These are phyloP conservation scores for Rhynchophorus ferrugineus DNA, from an alignment of 1,140 invertebrate species.

Conservation along the genomic window DNA sequence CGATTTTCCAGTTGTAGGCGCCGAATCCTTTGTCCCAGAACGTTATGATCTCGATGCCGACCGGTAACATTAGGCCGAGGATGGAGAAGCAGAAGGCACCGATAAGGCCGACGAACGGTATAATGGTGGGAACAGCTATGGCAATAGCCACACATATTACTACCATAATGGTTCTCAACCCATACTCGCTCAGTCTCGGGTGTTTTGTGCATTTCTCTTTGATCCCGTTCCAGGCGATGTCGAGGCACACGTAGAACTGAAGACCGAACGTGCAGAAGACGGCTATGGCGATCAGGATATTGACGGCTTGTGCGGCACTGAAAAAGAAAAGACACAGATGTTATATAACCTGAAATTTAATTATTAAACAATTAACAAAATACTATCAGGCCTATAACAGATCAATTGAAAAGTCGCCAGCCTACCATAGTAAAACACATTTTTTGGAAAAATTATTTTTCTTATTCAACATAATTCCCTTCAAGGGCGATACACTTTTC, in stretches of 20 bases:
- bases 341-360: too few relatives aligned
- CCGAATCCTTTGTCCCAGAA: conserved; percentile 72
- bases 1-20: conserved; percentile 58
- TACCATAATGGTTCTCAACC: conserved; percentile 59
- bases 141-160: conserved; percentile 69
- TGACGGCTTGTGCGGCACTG: conserved; percentile 78
- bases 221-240: conserved; percentile 67
- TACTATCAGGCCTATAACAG: too few relatives aligned
- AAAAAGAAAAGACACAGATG: conserved; percentile 29
- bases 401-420: too few relatives aligned
- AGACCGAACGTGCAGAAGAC: conserved; percentile 92
- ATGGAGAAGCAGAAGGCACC: conserved; percentile 92
- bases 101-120: conserved; percentile 85
- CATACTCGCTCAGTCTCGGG: conserved; percentile 66
- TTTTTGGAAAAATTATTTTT: too few relatives aligned
- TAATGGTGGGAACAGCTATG: conserved; percentile 78
- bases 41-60: conserved; percentile 76
- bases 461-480: too few relatives aligned
- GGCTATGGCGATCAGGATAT: conserved; percentile 77
- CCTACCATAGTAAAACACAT: too few relatives aligned
- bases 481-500: too few relatives aligned
- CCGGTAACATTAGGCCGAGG: conserved; percentile 85
- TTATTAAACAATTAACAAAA: too few relatives aligned
- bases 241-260: conserved; percentile 90
- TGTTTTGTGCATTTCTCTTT: conserved; percentile 63